Evolutionary conservation across 2,797 vertebrate species (phyloP).

Genomic region (Chromis chromis): DNA sequence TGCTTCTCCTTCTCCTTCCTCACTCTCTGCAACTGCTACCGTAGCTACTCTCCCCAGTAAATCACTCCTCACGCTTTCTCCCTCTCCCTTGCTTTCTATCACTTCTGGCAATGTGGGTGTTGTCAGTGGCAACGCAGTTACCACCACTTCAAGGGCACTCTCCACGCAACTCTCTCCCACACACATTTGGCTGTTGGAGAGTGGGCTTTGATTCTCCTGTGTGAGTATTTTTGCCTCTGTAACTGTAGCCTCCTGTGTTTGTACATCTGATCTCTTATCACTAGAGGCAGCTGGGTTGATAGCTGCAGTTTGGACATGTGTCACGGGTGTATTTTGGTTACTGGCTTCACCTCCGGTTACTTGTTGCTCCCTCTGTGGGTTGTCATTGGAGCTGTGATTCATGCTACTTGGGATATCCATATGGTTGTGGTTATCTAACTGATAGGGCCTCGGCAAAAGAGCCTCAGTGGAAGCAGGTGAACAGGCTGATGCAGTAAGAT

Average conservation of each 20-base stretch:
- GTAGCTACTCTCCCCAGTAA: constrained; percentile 65
- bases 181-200: constrained; percentile 65
- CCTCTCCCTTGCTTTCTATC: constrained; percentile 80
- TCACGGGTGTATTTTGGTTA: constrained; percentile 60
- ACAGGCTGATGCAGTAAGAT: constrained; percentile 73
- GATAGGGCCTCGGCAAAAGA: constrained; percentile 59
- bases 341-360: constrained; percentile 49
- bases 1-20: constrained; percentile 55
- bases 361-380: constrained; percentile 52
- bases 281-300: constrained; percentile 57
- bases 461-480: constrained; percentile 64
- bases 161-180: constrained; percentile 75
- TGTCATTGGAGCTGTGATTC: constrained; percentile 54
- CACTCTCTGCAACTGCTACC: constrained; percentile 60
- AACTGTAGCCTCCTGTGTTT: constrained; percentile 59
- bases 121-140: constrained; percentile 84
- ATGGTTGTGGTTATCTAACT: constrained; percentile 63
- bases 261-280: constrained; percentile 60
- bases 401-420: constrained; percentile 52
- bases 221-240: constrained; percentile 60
- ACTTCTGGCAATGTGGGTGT: constrained; percentile 86
- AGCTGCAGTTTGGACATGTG: constrained; percentile 62
- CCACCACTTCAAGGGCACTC: constrained; percentile 78
- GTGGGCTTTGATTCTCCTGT: constrained; percentile 60
- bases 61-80: constrained; percentile 78